Evolutionary conservation across 1,140 invertebrate genomes (phyloP).

Genomic region (Drosophila arizonae): DNA sequence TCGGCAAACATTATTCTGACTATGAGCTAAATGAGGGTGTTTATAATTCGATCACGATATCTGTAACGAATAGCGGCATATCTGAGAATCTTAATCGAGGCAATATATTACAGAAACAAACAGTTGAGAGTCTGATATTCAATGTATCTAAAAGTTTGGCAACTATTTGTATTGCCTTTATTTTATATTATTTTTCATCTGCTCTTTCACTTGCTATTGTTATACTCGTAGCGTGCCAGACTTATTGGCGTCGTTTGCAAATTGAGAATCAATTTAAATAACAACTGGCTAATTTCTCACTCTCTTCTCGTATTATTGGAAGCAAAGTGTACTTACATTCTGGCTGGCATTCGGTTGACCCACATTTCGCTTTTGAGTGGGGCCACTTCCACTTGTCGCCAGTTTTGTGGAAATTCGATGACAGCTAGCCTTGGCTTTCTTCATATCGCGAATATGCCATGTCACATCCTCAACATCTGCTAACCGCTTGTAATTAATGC

Average conservation of each 20-base stretch:
- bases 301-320: not conserved
- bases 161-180: not conserved
- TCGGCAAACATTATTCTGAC: slow-evolving; percentile 22
- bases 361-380: slow-evolving; percentile 5
- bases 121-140: not conserved
- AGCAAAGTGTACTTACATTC: slow-evolving; percentile 3
- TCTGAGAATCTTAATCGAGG: not conserved
- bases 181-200: not conserved
- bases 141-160: not conserved
- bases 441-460: slow-evolving; percentile 14
- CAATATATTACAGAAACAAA: not conserved
- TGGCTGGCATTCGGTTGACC: slow-evolving; percentile 14
- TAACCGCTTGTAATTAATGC: slow-evolving; percentile 36
- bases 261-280: slow-evolving; percentile 25
- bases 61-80: not conserved
- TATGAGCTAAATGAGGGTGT: not conserved
- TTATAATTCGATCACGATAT: not conserved
- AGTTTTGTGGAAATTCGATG: slow-evolving; percentile 4
- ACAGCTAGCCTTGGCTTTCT: slow-evolving; percentile 14
- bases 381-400: not conserved
- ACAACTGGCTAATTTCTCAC: slow-evolving; percentile 40
- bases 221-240: slow-evolving; percentile 19
- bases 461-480: slow-evolving; percentile 39
- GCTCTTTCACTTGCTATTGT: slow-evolving; percentile 37
- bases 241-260: slow-evolving; percentile 42